Conservation (phyloP, 2,113 vertebrate genomes). For the Crypturellus undulatus region DNA sequence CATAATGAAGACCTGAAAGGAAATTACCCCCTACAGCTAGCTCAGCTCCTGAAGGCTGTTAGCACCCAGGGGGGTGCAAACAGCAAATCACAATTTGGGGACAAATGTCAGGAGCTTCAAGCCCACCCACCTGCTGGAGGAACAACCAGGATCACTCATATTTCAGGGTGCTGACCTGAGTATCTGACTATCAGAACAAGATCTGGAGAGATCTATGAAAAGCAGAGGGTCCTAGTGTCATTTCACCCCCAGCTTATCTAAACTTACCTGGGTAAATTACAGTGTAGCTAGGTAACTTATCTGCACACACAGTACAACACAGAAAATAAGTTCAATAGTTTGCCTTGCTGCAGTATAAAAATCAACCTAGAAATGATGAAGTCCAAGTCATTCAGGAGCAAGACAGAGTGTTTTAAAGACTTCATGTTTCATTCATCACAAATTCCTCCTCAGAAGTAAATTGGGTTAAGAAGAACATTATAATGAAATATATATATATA, state of each 20-base stretch:
- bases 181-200: background rate
- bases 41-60: background rate
- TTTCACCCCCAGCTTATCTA: background rate
- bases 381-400: fast-evolving
- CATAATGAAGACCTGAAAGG: background rate
- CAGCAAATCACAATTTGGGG: background rate
- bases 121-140: background rate
- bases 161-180: background rate
- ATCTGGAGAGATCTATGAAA: background rate
- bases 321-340: background rate
- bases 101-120: background rate
- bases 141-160: background rate
- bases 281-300: background rate
- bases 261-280: background rate
- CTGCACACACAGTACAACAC: fast-evolving
- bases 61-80: background rate
- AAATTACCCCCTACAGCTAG: background rate
- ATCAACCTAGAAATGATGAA: background rate
- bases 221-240: background rate
- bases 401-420: fast-evolving
- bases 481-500: background rate
- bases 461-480: background rate
- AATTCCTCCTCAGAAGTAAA: background rate
- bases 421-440: fast-evolving
- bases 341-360: background rate